Conservation (phyloP, 2,113 vertebrate genomes). For the Struthio camelus region DNA sequence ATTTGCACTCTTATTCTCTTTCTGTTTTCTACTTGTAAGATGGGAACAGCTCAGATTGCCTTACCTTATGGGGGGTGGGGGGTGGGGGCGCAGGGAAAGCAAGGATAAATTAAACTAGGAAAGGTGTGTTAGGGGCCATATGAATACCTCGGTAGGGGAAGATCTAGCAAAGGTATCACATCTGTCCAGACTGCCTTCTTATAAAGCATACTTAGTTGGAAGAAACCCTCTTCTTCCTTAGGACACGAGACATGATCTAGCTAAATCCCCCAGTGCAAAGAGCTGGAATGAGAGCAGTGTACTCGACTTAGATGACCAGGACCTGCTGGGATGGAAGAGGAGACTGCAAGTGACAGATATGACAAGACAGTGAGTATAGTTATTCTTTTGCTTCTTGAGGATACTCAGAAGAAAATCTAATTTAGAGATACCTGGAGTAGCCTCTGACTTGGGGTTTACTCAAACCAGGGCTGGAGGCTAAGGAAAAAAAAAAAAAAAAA, state of each 20-base stretch:
- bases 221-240: background rate
- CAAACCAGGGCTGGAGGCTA: background rate
- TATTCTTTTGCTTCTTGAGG: background rate
- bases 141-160: background rate
- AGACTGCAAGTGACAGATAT: background rate
- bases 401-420: background rate
- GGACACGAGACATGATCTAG: background rate
- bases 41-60: background rate
- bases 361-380: background rate
- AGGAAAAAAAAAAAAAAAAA: background rate
- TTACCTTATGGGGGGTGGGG: background rate
- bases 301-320: background rate
- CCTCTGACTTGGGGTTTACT: background rate
- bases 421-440: background rate
- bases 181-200: background rate
- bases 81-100: background rate
- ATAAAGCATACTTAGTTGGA: background rate
- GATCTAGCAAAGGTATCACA: background rate
- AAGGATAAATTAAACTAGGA: background rate
- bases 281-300: background rate
- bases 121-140: background rate
- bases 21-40: background rate
- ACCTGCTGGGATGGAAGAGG: background rate
- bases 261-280: background rate
- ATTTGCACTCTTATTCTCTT: background rate